A percentile compares a stretch with the other conserved stretches of the same genome.
Evolutionary conservation across 2,113 vertebrate genomes (phyloP).

Genomic region (Urocynchramus pylzowi): DNA sequence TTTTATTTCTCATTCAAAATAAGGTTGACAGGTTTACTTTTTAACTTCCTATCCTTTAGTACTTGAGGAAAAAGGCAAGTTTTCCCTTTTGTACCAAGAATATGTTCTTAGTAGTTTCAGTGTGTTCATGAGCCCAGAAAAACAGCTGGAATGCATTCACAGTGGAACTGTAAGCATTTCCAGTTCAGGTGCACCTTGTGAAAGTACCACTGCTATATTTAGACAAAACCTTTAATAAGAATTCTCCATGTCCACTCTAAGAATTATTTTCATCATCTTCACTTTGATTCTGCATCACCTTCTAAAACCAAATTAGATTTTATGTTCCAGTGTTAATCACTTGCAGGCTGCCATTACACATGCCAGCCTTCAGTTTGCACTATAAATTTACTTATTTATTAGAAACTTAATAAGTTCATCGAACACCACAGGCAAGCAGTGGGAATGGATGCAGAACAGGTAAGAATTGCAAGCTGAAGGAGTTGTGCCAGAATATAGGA

Average conservation of each 20-base stretch:
- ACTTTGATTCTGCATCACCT: background rate
- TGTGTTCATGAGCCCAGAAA: background rate
- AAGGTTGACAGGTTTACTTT: background rate
- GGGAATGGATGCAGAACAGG: background rate
- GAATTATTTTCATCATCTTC: background rate
- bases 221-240: background rate
- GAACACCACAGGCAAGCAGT: background rate
- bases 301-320: background rate
- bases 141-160: rapidly evolving
- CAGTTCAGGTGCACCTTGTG: background rate
- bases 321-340: background rate
- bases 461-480: background rate
- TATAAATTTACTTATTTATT: background rate
- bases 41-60: background rate
- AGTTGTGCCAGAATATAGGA: background rate
- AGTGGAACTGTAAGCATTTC: background rate
- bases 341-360: background rate
- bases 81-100: background rate
- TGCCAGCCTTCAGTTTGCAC: background rate
- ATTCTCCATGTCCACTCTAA: background rate
- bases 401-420: background rate
- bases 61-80: background rate
- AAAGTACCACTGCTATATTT: background rate
- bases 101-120: background rate
- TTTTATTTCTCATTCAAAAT: background rate